These are phyloP conservation scores for Montipora foliosa DNA, from an alignment of 64 coral and sea anemone genomes.

Conservation along the genomic window DNA sequence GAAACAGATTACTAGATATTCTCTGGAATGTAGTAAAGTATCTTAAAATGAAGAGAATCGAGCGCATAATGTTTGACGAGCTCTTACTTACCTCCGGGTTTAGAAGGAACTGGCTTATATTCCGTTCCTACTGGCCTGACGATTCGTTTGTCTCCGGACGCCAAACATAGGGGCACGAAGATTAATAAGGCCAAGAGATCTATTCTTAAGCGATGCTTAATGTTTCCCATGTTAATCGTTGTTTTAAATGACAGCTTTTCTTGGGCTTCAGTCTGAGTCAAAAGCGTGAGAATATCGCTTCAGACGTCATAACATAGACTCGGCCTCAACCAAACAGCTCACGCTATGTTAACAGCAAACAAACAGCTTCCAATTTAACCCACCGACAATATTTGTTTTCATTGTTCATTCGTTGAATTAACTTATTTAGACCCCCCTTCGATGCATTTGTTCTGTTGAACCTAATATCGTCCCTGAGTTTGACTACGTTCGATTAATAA, in stretches of 20 bases:
- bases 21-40: neutral
- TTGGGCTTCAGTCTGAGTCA: neutral
- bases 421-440: conserved; percentile 38
- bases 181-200: conserved; percentile 1
- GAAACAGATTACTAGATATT: neutral
- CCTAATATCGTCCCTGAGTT: conserved; percentile 25
- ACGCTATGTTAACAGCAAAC: neutral
- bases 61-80: too few relatives aligned
- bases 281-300: conserved; percentile 30
- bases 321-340: neutral
- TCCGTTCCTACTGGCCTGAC: neutral
- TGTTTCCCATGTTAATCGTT: neutral
- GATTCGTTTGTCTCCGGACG: neutral
- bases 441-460: conserved; percentile 42
- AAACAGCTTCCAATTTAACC: conserved; percentile 13
- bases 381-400: conserved; percentile 51
- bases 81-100: conserved; percentile 18
- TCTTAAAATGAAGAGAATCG: neutral
- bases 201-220: neutral
- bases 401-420: conserved; percentile 20
- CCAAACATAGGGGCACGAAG: neutral
- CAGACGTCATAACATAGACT: neutral
- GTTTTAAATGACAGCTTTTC: neutral
- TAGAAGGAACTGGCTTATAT: neutral
- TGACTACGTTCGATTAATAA: conserved; percentile 6